Base-by-base conservation (phyloP, 1,140 invertebrate species). In the Drosophila mauritiana region DNA sequence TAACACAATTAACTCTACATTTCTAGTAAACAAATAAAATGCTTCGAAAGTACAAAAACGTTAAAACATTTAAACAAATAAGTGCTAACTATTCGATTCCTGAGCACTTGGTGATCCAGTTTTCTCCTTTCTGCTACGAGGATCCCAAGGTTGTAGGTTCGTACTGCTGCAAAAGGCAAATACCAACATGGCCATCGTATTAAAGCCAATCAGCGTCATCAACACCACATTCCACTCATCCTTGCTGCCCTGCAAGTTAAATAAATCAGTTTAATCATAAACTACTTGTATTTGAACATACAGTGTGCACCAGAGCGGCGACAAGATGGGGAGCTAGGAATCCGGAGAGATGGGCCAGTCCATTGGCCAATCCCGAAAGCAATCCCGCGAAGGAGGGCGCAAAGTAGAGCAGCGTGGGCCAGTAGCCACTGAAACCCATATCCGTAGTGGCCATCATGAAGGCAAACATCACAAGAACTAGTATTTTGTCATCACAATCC, bases 361-460 rank as follows among this genome's bases (percentile, higher is more conserved):
- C 62, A 45, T 92, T 92, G 39, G 91, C 76, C 7, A 90, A 25
- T 1, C 91, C 91, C 1, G 88, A 80, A 6, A 92, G 54, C 1
- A 92, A 46, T 1, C 91, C 91, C 0, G 91, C 76, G 75, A 80
- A 92, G 0, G 91, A 80, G 8, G 91, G 91, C 11, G 88, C 91
- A 42, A 92, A 80, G 36, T 86, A 89, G 7, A 92, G 59, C 13
- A 91, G 53, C 34, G 80, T 90, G 5, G 88, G 80, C 91, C 91
- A 92, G 55, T 92, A 92, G 20, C 55, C 74, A 48, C 77, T 83
- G 45, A 92, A 92, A 27, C 67, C 78, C 49, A 92, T 49, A 59
- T 92, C 91, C 1, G 79, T 67, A 12, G 62, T 51, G 15, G 45
- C 39, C n/a, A 90, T 86, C 46, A 92, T 3, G 4, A 90, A 27